These are phyloP conservation scores for Drosophila neotestacea DNA, from an alignment of 2,888 invertebrate genomes.

Conservation along the genomic window DNA sequence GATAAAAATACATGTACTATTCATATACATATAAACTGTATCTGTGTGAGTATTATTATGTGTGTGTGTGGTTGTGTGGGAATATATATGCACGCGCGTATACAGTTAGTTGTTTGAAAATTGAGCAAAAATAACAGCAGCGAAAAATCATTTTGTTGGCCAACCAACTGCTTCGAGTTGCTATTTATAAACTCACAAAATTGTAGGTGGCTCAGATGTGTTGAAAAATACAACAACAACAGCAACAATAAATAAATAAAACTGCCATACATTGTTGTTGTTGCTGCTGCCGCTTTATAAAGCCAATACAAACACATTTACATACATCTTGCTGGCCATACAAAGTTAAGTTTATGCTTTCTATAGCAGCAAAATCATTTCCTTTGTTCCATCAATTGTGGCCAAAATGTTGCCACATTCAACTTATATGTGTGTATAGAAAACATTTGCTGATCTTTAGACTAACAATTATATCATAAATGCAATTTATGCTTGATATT, in stretches of 20 bases:
- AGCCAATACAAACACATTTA: slow-evolving; percentile 14
- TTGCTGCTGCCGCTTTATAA: slow-evolving; percentile 14
- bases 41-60: slow-evolving; percentile 1
- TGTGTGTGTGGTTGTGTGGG: slow-evolving; percentile 21
- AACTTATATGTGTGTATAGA: slow-evolving; percentile 3
- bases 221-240: slow-evolving; percentile 55
- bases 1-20: slow-evolving; percentile 70
- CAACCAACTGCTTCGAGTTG: slow-evolving; percentile 73
- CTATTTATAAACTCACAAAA: slow-evolving; percentile 84
- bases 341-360: slow-evolving; percentile 39
- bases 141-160: slow-evolving; percentile 71
- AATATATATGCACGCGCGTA: slow-evolving; percentile 49
- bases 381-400: slow-evolving; percentile 53
- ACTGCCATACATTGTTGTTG: slow-evolving; percentile 55
- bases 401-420: slow-evolving; percentile 23
- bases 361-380: slow-evolving; percentile 32
- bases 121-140: slow-evolving; percentile 73
- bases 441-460: slow-evolving; percentile 1
- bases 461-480: slow-evolving; percentile 36
- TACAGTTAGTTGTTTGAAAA: slow-evolving; percentile 80
- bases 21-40: slow-evolving; percentile 39
- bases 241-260: slow-evolving; percentile 64
- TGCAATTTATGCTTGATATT: slow-evolving; percentile 24
- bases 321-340: slow-evolving; percentile 16
- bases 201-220: slow-evolving; percentile 84